phyloP scores from a whole-genome alignment of 2,888 invertebrate genomes.

The Macaria notata region DNA sequence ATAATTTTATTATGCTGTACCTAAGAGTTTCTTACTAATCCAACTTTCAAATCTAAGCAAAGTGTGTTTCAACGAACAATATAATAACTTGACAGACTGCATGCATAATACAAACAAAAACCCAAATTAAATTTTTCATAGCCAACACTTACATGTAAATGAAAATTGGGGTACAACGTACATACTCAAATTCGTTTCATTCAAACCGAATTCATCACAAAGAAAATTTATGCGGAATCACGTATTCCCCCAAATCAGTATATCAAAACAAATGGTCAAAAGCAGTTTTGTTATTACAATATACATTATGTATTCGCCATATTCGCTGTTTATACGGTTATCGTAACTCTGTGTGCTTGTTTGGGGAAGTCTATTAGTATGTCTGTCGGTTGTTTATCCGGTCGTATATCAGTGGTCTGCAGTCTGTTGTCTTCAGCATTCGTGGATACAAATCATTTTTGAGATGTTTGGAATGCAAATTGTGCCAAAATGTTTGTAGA shows the following conservation, averaged over 20 bases:
- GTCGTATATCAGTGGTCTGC: constrained; percentile 2
- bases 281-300: constrained; percentile 20
- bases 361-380: constrained; percentile 9
- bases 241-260: constrained; percentile 19
- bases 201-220: constrained; percentile 20
- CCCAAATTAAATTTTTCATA: no score
- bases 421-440: constrained; percentile 6
- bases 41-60: no score
- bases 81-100: no score
- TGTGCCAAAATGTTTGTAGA: no score
- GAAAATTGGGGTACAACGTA: no score
- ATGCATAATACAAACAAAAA: no score
- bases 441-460: background rate
- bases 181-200: constrained; percentile 13
- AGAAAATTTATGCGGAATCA: constrained; percentile 23
- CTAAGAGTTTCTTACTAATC: no score
- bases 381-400: constrained; percentile 11
- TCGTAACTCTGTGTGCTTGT: constrained; percentile 4
- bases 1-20: no score
- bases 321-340: constrained; percentile 11
- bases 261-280: constrained; percentile 24
- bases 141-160: no score
- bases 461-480: no score
- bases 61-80: no score
- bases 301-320: constrained; percentile 17